These are phyloP conservation scores for Sphaeridia pumilis DNA, from an alignment of 2,888 invertebrate genomes.

Conservation along the genomic window DNA sequence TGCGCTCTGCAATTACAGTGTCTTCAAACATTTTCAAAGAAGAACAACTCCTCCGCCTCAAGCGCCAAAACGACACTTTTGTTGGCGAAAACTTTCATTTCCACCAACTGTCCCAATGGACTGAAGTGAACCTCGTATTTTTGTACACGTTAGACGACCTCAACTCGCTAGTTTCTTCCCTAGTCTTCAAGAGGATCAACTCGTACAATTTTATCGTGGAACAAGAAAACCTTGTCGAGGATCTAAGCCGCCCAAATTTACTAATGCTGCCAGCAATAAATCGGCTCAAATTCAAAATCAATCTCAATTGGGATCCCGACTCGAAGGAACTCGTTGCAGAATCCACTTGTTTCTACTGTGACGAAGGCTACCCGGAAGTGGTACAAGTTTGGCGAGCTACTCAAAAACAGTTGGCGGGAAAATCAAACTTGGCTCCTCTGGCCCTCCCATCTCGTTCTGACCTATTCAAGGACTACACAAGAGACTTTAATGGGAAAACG, in stretches of 20 bases:
- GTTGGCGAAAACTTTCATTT: conserved; percentile 3
- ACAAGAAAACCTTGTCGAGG: not conserved
- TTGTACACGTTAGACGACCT: not conserved
- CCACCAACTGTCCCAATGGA: conserved; percentile 3
- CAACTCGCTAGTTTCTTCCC: not conserved
- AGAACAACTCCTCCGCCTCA: no score
- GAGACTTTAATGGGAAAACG: conserved; percentile 11
- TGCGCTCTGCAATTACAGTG: no score
- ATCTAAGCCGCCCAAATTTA: no score
- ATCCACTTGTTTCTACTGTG: conserved; percentile 15
- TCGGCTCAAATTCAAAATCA: conserved; percentile 8
- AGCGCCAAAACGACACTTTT: not conserved
- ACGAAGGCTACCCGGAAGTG: conserved; percentile 2
- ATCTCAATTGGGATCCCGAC: not conserved
- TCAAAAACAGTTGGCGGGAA: no score
- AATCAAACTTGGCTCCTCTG: no score
- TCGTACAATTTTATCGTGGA: conserved; percentile 7
- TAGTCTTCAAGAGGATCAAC: conserved; percentile 1
- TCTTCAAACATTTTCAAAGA: no score
- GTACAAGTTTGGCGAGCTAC: conserved; percentile 1
- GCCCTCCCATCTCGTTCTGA: not conserved
- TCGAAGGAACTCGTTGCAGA: not conserved
- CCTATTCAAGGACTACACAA: conserved; percentile 13
- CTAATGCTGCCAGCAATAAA: not conserved
- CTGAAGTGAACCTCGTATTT: conserved; percentile 6